These are phyloP conservation scores for Macroglossus sobrinus DNA, from an alignment of 2,113 vertebrate species.

Conservation along the genomic window DNA sequence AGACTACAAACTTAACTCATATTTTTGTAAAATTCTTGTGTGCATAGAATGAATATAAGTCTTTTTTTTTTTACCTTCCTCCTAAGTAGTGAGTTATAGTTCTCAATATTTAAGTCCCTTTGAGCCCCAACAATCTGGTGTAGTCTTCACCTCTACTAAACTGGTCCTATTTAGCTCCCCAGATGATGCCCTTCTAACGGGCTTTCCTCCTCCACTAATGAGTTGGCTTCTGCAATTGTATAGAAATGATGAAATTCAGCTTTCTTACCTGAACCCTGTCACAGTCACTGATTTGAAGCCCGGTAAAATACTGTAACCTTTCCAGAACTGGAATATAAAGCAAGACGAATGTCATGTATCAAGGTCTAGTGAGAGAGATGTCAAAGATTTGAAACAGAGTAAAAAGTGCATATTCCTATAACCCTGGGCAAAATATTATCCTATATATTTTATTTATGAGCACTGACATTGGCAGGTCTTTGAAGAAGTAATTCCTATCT, in stretches of 20 bases:
- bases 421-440: not conserved
- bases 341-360: not conserved
- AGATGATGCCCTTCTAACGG: too few species aligned
- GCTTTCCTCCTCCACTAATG: not conserved
- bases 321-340: conserved; percentile 79
- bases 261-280: conserved; percentile 79
- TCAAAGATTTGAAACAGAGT: not conserved
- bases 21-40: not conserved
- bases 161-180: not conserved
- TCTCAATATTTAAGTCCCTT: not conserved
- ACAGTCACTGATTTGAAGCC: conserved; percentile 77
- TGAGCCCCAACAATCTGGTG: too few species aligned
- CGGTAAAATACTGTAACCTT: conserved; percentile 77
- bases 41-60: not conserved
- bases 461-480: not conserved
- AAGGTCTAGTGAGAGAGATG: not conserved
- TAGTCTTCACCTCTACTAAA: not conserved
- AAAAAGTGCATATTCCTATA: not conserved
- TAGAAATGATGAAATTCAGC: not conserved
- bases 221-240: not conserved
- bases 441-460: not conserved
- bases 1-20: not conserved
- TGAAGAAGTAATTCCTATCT: not conserved
- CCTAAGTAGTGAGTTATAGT: not conserved
- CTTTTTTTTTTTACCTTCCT: not conserved